Evolutionary conservation across 2,113 vertebrate species (phyloP).

Genomic region (Phrynosoma platyrhinos): DNA sequence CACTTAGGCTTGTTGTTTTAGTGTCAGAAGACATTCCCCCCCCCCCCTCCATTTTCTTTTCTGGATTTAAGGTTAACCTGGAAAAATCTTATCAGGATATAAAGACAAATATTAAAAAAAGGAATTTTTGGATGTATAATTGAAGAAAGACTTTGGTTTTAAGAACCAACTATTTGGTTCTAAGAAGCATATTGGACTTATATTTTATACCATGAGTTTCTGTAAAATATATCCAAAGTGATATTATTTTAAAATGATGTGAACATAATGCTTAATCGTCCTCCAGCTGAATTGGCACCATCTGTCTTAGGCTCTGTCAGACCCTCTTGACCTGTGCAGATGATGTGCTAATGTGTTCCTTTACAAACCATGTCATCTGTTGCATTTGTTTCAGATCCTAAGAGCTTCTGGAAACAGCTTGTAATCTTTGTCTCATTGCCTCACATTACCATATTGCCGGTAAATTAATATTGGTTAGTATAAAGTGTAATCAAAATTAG

Average conservation of each 20-base stretch:
- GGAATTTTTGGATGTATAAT: neutral
- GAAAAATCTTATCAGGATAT: neutral
- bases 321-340: slow-evolving; percentile 11
- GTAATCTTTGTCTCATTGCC: neutral
- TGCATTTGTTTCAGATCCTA: neutral
- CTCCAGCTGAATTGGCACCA: neutral
- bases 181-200: neutral
- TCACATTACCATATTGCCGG: neutral
- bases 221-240: neutral
- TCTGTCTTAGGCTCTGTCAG: accelerated
- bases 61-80: neutral
- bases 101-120: neutral
- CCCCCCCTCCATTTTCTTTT: neutral
- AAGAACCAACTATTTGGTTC: neutral
- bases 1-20: neutral
- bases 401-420: neutral
- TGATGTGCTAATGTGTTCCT: neutral
- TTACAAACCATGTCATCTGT: neutral
- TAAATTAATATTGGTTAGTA: neutral
- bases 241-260: neutral
- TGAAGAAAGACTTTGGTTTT: neutral
- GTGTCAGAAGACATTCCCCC: neutral
- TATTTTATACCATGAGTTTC: neutral
- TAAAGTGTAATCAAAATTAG: neutral
- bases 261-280: slow-evolving; percentile 1